phyloP scores from a whole-genome alignment of 2,113 vertebrate species.

The Grus americana region DNA sequence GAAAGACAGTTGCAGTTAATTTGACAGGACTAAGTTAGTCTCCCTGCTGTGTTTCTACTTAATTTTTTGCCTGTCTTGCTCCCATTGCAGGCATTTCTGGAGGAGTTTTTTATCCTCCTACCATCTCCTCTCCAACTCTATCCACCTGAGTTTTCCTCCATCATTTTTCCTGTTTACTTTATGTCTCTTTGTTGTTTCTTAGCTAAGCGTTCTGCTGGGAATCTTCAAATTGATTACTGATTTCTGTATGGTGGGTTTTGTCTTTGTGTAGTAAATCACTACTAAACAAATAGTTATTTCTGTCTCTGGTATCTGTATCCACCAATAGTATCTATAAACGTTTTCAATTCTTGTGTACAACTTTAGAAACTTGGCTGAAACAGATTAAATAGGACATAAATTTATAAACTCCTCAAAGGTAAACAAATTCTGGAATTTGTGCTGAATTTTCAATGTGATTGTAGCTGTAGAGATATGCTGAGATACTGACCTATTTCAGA shows the following conservation, averaged over 20 bases:
- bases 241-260: background rate
- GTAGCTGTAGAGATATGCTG: background rate
- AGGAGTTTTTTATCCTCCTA: background rate
- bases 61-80: background rate
- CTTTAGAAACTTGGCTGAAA: background rate
- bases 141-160: background rate
- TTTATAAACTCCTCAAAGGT: background rate
- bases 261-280: background rate
- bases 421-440: background rate
- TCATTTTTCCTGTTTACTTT: background rate
- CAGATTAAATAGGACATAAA: background rate
- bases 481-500: background rate
- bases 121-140: background rate
- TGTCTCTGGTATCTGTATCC: background rate
- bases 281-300: background rate
- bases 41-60: background rate
- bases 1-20: background rate
- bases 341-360: background rate
- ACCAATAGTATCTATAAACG: background rate
- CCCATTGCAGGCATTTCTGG: background rate
- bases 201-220: background rate
- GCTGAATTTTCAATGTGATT: background rate
- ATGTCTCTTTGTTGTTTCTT: background rate
- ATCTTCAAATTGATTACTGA: background rate
- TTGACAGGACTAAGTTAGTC: background rate